Percentiles rank a stretch among this genome's conserved stretches.
Conservation (phyloP, 2,797 vertebrate species). For the Chaunax sp. region DNA sequence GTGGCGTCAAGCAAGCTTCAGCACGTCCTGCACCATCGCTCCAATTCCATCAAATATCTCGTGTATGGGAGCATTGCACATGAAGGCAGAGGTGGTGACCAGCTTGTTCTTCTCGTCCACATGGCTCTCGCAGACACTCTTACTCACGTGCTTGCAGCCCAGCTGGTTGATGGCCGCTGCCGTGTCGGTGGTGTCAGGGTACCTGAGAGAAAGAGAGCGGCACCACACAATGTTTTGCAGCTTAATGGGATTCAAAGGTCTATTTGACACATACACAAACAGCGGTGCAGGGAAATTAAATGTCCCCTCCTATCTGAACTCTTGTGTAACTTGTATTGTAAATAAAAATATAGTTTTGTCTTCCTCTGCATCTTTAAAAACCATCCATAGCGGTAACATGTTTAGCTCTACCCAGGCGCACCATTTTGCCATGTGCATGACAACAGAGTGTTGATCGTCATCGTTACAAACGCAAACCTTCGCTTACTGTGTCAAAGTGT, state of each 20-base stretch:
- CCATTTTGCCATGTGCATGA: no score
- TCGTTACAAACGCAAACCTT: no score
- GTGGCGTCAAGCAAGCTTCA: slow-evolving; percentile 84
- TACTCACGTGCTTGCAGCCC: slow-evolving; percentile 84
- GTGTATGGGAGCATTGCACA: slow-evolving; percentile 85
- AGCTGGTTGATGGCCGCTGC: slow-evolving; percentile 82
- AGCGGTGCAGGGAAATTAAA: not conserved
- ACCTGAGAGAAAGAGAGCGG: slow-evolving; percentile 65
- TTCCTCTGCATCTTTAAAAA: no score
- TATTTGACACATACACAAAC: not conserved
- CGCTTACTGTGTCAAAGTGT: no score
- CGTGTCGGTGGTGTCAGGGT: slow-evolving; percentile 81
- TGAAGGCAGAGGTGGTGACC: slow-evolving; percentile 85
- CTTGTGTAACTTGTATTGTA: no score
- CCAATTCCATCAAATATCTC: slow-evolving; percentile 86
- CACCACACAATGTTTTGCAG: not conserved
- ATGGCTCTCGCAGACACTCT: slow-evolving; percentile 84
- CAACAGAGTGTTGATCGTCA: no score
- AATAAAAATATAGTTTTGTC: no score
- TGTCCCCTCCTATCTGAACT: no score
- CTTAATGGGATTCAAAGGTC: not conserved
- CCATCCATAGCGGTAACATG: no score
- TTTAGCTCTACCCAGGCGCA: no score
- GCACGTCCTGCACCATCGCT: slow-evolving; percentile 85
- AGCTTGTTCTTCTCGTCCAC: slow-evolving; percentile 85